Base-by-base conservation (phyloP, 2,113 vertebrate genomes). In the Leucosticte australis region DNA sequence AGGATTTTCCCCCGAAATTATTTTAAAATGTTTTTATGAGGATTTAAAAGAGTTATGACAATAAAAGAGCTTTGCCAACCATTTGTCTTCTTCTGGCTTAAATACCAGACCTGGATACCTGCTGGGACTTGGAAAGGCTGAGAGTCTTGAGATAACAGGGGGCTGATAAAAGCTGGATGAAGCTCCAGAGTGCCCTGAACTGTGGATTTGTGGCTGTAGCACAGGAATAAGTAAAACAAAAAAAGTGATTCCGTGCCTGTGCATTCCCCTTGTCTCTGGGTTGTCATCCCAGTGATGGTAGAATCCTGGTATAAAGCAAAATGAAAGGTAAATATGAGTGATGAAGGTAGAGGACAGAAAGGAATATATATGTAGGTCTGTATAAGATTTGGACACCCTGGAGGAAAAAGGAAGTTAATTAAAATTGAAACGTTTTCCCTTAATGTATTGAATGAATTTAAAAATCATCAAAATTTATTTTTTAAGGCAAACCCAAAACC, bases 201-300 rank as follows among this genome's bases (percentile, higher is more conserved):
- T 0, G 0, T n/a, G n/a, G n/a, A n/a, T n/a, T n/a, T n/a, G n/a
- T 24, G 33, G 28, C 50, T 64, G 28, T 7, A 19, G 39, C 0
- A 3, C n/a, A n/a, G n/a, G 11, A 28, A 27, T 0, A 33, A 4
- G 15, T 42, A 35, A 59, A 74, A 75, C 62, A 30, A 26, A 18
- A 60, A 59, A 9, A 13, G 0, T 39, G 3, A 16, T 60, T 63
- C 31, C 44, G 9, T 21, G 27, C 16, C 27, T 11, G 1, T 19
- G 28, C 5, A 7, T 35, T 67, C 9, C 15, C 13, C 21, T 31
- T 7, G 12, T 7, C 26, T 20, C 30, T 42, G 18, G 16, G 17
- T 2, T 42, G 41, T 12, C 14, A 7, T 31, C 23, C 26, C 4
- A 69, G 21, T 9, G 20, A 12, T 5, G 10, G 9, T 3, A n/a